Base-by-base conservation (phyloP, 2,113 vertebrate genomes). In the Aspiorhynchus laticeps region DNA sequence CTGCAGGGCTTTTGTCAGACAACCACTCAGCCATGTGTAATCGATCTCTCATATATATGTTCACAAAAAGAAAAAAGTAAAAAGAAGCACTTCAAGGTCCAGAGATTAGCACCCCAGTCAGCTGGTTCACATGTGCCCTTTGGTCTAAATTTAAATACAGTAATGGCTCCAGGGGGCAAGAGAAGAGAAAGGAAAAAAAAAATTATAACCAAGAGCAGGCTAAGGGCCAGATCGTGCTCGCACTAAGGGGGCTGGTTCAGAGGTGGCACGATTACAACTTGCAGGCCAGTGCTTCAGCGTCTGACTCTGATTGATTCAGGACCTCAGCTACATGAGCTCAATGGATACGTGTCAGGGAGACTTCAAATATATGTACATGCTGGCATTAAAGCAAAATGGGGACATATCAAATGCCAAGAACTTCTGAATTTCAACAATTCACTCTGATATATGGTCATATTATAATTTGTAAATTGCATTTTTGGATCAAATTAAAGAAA, bases 1-100 rank as follows among this genome's bases (percentile, higher is more conserved):
- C 87, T 71, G 36, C 89, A 89, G 87, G 87, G 88, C 91, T 95
- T 93, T 93, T 94, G 94, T 94, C 94, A 96, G 95, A 95, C 95
- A 92, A 94, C 93, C 91, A 94, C 92, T 92, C 93, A 91, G 88
- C 87, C 89, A 91, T 90, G 93, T 93, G 93, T 92, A 92, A 92
- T 92, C 86, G 93, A 95, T 94, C 92, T 93, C 92, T 92, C 85
- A 78, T 90, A 80, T 83, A 51, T 41, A 56, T 92, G 90, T 82
- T 53, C 83, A 80, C 69, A 78, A 81, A 76, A 85, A 33, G 48
- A 65, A 87, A 59, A 76, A 87, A 82, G 33, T 43, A 88, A 85
- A 82, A 86, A 46, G 75, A 28, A 83, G 89, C 90, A 93, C 89
- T 94, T 94, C 91, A 94, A 95, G 93, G 93, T 93, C 93, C 93